Base-by-base conservation (phyloP, 2,113 vertebrate genomes). In the Muntiacus muntjak region DNA sequence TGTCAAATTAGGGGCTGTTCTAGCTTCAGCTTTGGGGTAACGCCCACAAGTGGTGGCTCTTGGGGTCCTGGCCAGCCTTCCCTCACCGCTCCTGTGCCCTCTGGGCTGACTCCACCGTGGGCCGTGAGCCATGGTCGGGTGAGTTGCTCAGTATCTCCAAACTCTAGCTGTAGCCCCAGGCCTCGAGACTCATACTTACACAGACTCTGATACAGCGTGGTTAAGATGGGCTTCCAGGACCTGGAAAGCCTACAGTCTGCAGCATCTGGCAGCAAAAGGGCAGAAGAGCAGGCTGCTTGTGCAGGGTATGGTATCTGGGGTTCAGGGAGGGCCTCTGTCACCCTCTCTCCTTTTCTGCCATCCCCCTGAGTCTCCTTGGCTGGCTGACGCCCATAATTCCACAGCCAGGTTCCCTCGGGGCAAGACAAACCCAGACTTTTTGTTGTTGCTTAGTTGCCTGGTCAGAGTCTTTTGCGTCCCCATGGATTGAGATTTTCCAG, bases 361-460 rank as follows among this genome's bases (percentile, higher is more conserved):
- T 81, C 30, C 33, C 50, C 26, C 11, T 8, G 40, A 40, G 40
- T 25, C 64, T 92, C 36, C 23, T 40, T 6, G 14, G 28, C 50
- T 25, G 19, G 33, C 83, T 67, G 58, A 67, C 45, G 47, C 45
- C 67, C 23, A 16, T 4, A 57, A 40, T 54, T 79, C 90, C 45
- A 78, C 76, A 96, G n/a, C 5, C 36, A 67, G 52, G 74, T 47
- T 87, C 87, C 78, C 91, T 15, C 57, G 74, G 55, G 79, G 55
- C 25, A 86, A 85, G 74, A 43, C 87, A 92, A 71, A 81, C 79
- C 28, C 95, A 71, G 55, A 79, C 94, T 97, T 57, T 26, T 43
- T 43, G 71, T 26, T 14, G 6, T 25, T 43, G 71, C 13, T 76
- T 15, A 43, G 71, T 43, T 11, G 9, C 19, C n/a, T 1, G 19